Evolutionary conservation across 2,797 vertebrate genomes (phyloP).

Genomic region (Crax fasciolata): DNA sequence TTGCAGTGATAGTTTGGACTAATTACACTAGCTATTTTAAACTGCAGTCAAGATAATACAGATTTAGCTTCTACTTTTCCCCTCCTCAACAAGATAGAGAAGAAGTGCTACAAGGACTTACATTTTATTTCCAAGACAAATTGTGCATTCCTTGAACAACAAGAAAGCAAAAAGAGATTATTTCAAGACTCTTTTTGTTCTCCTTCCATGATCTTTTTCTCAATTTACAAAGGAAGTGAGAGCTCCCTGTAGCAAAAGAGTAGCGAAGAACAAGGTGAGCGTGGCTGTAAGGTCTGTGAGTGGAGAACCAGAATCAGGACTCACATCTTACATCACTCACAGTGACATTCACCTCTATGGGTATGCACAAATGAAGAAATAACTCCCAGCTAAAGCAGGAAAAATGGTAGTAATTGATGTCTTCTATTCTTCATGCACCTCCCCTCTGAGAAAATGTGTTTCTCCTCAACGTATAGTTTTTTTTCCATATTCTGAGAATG

Average conservation of each 20-base stretch:
- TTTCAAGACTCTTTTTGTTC: conserved; percentile 38
- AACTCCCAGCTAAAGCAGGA: not conserved
- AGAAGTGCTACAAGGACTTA: not conserved
- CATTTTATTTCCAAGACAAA: conserved; percentile 1
- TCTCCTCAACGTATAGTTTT: not conserved
- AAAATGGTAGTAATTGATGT: not conserved
- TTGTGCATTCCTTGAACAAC: conserved; percentile 25
- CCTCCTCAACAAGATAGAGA: not conserved
- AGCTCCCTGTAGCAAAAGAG: not conserved
- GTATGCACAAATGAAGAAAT: not conserved
- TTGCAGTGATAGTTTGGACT: not conserved
- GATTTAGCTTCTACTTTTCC: not conserved
- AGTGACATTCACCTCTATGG: not conserved
- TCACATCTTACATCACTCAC: not conserved
- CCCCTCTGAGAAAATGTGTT: not conserved
- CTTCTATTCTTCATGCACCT: not conserved
- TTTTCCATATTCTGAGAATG: not conserved
- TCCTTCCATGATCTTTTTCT: conserved; percentile 14
- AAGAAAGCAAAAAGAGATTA: not conserved
- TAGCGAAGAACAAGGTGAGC: conserved; percentile 1
- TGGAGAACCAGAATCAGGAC: not conserved
- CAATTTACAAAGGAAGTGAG: not conserved
- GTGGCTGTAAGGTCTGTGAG: not conserved
- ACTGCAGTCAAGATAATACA: not conserved
- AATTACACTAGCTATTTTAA: not conserved